Percentiles rank a stretch among this genome's conserved stretches.
Conservation (phyloP, 2,113 vertebrate species). For the Glareola pratincola region DNA sequence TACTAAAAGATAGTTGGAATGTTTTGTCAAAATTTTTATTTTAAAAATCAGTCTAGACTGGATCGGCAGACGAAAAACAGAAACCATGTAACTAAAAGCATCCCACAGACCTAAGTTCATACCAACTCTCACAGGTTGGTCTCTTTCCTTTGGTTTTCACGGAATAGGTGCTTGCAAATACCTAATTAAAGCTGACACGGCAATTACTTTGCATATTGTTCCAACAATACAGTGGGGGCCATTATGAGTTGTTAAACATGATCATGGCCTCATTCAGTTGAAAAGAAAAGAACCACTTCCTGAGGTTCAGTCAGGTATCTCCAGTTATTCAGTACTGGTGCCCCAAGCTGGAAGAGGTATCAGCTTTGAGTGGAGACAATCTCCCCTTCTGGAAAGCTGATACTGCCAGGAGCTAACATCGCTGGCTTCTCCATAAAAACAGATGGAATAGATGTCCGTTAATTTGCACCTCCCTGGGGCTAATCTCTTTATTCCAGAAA, state of each 20-base stretch:
- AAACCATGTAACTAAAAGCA: background rate
- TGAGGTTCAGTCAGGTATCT: background rate
- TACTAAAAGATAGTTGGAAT: background rate
- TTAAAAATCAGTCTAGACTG: background rate
- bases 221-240: background rate
- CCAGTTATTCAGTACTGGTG: background rate
- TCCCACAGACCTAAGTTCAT: background rate
- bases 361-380: fast-evolving
- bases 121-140: background rate
- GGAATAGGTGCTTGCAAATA: background rate
- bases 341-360: background rate
- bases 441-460: background rate
- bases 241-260: background rate
- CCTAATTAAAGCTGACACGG: background rate
- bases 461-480: background rate
- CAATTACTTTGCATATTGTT: background rate
- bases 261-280: background rate
- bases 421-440: background rate
- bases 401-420: background rate
- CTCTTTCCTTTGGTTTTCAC: background rate
- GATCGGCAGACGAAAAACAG: background rate
- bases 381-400: background rate
- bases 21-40: background rate
- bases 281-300: background rate
- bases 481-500: background rate